Conservation (phyloP, 1,140 invertebrate genomes). For the Telenomus remus region DNA sequence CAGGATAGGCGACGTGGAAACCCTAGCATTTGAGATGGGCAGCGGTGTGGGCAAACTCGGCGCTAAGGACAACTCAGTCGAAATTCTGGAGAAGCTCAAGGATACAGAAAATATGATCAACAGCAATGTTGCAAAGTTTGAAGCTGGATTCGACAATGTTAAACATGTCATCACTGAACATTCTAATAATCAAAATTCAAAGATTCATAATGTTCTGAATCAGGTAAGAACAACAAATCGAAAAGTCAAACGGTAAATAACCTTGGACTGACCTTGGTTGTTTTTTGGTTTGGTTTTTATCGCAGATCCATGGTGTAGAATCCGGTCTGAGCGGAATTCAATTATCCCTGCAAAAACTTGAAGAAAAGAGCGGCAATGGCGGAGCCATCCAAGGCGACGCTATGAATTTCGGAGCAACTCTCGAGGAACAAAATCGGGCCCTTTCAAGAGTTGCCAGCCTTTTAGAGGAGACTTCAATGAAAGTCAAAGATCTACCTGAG, state of each 20-base stretch:
- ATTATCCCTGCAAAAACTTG: conserved; percentile 41
- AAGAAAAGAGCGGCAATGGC: conserved; percentile 30
- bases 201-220: conserved; percentile 49
- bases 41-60: conserved; percentile 4
- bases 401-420: conserved; percentile 32
- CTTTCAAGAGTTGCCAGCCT: conserved; percentile 63
- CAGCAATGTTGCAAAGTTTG: conserved; percentile 59
- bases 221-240: conserved; percentile 54
- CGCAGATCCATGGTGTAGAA: conserved; percentile 36
- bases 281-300: background rate
- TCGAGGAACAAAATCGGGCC: conserved; percentile 60
- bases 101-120: conserved; percentile 61
- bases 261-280: too few relatives aligned
- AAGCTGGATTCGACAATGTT: conserved; percentile 57
- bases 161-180: conserved; percentile 54
- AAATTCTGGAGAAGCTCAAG: conserved; percentile 76
- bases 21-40: conserved; percentile 73
- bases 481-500: conserved; percentile 65
- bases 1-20: conserved; percentile 76
- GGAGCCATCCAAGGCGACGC: conserved; percentile 23
- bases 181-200: conserved; percentile 55
- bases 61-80: conserved; percentile 67
- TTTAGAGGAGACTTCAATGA: conserved; percentile 62
- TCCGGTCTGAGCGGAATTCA: conserved; percentile 40
- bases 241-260: background rate